Conservation (phyloP, 2,888 invertebrate genomes). For the Athripsodes cinereus region DNA sequence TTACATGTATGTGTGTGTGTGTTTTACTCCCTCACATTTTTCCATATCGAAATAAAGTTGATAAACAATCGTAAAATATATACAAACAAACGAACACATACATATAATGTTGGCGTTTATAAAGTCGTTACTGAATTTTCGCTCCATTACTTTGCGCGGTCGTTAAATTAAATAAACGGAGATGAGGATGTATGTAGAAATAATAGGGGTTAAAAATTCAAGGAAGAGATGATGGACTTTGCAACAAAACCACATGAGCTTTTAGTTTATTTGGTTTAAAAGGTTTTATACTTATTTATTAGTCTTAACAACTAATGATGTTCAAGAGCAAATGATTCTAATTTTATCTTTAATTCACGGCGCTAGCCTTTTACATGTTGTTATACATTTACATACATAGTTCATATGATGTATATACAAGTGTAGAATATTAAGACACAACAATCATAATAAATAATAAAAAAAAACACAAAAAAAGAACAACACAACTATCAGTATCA, state of each 20-base stretch:
- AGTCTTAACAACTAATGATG: neutral
- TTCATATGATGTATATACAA: too few relatives aligned
- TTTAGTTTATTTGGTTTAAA: neutral
- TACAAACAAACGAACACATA: conserved; percentile 20
- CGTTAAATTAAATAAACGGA: conserved; percentile 19
- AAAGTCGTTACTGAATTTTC: conserved; percentile 25
- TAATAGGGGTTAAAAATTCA: conserved; percentile 4
- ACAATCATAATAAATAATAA: too few relatives aligned
- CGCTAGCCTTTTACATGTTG: too few relatives aligned
- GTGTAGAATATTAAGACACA: too few relatives aligned
- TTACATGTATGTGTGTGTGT: too few relatives aligned
- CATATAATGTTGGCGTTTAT: conserved; percentile 21
- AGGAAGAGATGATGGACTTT: neutral
- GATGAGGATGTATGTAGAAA: conserved; percentile 6
- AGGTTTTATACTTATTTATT: neutral
- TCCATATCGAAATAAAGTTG: too few relatives aligned
- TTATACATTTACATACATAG: too few relatives aligned
- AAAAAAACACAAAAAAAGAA: too few relatives aligned
- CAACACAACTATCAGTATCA: too few relatives aligned
- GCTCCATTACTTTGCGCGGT: conserved; percentile 17
- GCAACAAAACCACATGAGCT: neutral
- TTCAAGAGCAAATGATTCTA: too few relatives aligned
- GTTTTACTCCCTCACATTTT: too few relatives aligned
- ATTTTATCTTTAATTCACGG: too few relatives aligned
- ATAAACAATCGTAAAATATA: conserved; percentile 11